A percentile compares a stretch with the other conserved stretches of the same genome.
Conservation (phyloP, 2,113 vertebrate species). For the Cryptoleucopteryx plumbea region DNA sequence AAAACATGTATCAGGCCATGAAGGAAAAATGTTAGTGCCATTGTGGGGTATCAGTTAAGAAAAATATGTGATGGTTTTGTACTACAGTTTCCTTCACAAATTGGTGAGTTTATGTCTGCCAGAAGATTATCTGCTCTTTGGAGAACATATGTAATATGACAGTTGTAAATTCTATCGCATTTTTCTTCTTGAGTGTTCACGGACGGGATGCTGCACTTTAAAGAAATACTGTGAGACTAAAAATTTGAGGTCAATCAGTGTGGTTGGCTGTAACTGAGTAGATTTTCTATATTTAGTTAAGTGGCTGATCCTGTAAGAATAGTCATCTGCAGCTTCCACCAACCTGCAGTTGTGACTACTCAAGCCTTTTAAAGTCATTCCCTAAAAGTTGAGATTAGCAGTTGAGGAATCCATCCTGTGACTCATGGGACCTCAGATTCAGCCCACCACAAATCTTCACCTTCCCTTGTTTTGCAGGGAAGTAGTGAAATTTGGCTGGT, state of each 20-base stretch:
- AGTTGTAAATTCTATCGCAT: slow-evolving; percentile 23
- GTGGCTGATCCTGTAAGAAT: not conserved
- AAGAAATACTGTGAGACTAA: not conserved
- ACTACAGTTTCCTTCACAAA: not conserved
- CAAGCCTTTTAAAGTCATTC: not conserved
- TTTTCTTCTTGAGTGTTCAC: slow-evolving; percentile 28
- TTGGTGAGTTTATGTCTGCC: not conserved
- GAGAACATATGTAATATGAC: slow-evolving; percentile 12
- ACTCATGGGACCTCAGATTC: not conserved
- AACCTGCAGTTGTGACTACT: not conserved
- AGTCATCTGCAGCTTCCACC: not conserved
- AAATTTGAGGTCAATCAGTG: not conserved
- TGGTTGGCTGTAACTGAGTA: not conserved
- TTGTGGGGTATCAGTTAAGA: not conserved
- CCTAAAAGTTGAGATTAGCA: not conserved
- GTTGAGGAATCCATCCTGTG: not conserved
- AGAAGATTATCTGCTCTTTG: slow-evolving; percentile 21
- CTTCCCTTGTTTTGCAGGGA: not conserved
- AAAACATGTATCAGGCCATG: not conserved
- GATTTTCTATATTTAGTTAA: slow-evolving; percentile 25
- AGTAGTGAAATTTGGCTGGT: not conserved
- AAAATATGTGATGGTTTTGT: slow-evolving; percentile 8
- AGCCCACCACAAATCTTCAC: not conserved
- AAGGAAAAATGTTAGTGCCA: not conserved
- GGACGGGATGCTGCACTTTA: not conserved